Conservation (phyloP, 2,797 vertebrate genomes). For the Sebastes oblongus region DNA sequence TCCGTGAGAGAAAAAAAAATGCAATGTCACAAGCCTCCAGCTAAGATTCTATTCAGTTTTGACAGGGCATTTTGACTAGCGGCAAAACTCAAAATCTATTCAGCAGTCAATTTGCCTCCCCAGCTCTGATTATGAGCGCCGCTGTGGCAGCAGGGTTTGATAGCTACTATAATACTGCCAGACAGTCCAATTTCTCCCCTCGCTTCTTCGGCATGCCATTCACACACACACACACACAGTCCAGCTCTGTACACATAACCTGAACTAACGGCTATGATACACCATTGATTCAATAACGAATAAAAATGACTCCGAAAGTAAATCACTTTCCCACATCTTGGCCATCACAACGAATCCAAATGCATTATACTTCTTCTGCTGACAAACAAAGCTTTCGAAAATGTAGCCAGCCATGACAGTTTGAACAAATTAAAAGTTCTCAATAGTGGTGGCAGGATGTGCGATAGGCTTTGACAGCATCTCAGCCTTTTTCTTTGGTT, state of each 20-base stretch:
- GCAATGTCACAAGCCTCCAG: constrained; percentile 33
- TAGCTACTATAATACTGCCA: constrained; percentile 70
- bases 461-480: constrained; percentile 60
- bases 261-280: constrained; percentile 54
- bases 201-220: constrained; percentile 27
- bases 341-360: constrained; percentile 54
- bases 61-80: constrained; percentile 59
- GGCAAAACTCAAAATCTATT: constrained; percentile 66
- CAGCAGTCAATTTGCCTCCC: constrained; percentile 72
- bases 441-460: constrained; percentile 51
- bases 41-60: constrained; percentile 52
- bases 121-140: constrained; percentile 65
- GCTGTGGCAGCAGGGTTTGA: constrained; percentile 66
- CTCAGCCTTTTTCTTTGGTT: constrained; percentile 55
- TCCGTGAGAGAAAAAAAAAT: constrained; percentile 33
- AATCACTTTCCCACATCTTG: constrained; percentile 47
- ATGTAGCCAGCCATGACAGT: constrained; percentile 56
- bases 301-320: not conserved
- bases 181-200: constrained; percentile 69
- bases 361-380: constrained; percentile 48
- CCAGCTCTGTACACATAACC: constrained; percentile 53
- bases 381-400: constrained; percentile 68
- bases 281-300: constrained; percentile 47
- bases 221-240: constrained; percentile 23
- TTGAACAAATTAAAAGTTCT: constrained; percentile 75